Base-by-base conservation (phyloP, 92 coral and sea anemone species). In the Zoanthus gigantus region DNA sequence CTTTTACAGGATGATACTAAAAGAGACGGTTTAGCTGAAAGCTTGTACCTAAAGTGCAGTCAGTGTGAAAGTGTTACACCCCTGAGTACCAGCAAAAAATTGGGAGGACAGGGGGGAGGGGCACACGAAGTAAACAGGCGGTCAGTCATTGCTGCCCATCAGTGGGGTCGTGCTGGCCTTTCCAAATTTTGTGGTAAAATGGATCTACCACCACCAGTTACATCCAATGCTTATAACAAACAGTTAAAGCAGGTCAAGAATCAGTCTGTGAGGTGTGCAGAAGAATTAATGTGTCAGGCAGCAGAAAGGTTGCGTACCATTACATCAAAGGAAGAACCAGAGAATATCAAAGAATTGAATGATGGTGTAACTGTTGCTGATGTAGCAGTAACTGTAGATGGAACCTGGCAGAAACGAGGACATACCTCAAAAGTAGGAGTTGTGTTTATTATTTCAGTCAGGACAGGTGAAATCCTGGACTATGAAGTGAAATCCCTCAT, bases 21-120 rank as follows among this genome's bases (percentile, higher is more conserved):
- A 60, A 83, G 95, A 80, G 86, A 92, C 53, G 95, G 93, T n/a
- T 79, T 92, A 73, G 83, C 93, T 66, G 91, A 92, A 83, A 56
- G 52, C 31, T 61, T 92, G 89, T 87, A 80, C 72, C 81, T 90
- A 50, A 82, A 58, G 52, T 92, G 95, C 65, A 81, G 90, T 37
- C 29, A 23, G 14, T 87, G 93, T 87, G 69, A 87, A 45, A 28
- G 31, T 10, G 73, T 56, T 17, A 92, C 42, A 79, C 68, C 92
- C 44, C 81, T 86, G 71, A 18, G 77, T 17, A 93, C 95, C 60
- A 90, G 93, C 82, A 83, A 74, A 47, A 78, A 80, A 56, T 76
- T 87, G 23, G 93, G 95, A 52, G 93, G 95, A 44, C 72, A 83
- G 23, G 95, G 90, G 79, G 95, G 86, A 56, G 89, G 91, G 57